Percentiles rank a stretch among this genome's conserved stretches.
Conservation (phyloP, 2,113 vertebrate species). For the Murina feae region DNA sequence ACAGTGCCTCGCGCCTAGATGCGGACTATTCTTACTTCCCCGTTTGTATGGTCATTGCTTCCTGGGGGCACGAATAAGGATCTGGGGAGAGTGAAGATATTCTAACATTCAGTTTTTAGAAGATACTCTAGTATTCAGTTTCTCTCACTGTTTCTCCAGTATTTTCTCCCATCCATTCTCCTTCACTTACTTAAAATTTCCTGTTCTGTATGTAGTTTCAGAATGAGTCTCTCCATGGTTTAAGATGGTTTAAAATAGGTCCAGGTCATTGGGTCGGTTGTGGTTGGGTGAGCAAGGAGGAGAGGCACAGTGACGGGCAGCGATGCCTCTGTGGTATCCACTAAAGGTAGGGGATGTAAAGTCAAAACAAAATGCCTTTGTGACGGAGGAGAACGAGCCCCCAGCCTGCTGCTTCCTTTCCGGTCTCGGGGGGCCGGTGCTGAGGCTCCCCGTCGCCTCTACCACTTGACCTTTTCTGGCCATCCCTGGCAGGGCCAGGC, state of each 20-base stretch:
- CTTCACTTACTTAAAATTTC: neutral
- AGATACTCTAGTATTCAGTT: neutral
- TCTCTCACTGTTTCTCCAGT: neutral
- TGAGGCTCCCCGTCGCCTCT: fast-evolving
- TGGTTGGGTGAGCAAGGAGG: neutral
- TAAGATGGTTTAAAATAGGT: neutral
- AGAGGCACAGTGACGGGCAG: neutral
- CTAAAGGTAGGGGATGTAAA: fast-evolving
- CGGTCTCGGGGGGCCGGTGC: neutral
- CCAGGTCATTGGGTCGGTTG: neutral
- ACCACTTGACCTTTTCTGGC: neutral
- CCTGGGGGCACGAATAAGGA: neutral
- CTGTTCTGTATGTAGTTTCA: neutral
- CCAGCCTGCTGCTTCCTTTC: neutral
- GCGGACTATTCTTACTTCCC: neutral
- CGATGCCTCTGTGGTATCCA: neutral
- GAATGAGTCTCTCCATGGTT: neutral
- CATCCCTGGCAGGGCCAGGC: neutral
- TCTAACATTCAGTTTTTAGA: neutral
- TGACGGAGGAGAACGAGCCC: fast-evolving
- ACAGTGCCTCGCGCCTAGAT: neutral
- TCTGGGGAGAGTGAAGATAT: neutral
- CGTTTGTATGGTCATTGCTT: neutral
- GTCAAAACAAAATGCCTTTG: neutral
- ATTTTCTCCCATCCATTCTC: neutral